Percentiles rank a stretch among this genome's conserved stretches.
phyloP scores from a whole-genome alignment of 2,888 invertebrate genomes.

The Dasysyrphus albostriatus region DNA sequence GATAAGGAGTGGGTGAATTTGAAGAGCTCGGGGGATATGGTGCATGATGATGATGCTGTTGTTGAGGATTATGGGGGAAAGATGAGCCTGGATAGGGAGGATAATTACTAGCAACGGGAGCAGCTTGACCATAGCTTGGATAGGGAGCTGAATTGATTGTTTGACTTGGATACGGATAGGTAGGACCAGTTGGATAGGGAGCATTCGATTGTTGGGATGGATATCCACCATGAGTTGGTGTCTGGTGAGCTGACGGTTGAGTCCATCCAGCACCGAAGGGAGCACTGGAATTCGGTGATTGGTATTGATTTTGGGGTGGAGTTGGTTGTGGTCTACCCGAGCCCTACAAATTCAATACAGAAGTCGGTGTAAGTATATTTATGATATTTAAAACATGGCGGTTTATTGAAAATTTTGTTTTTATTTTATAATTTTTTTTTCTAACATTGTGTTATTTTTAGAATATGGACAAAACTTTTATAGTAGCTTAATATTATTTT shows the following conservation, averaged over 20 bases:
- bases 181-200: conserved; percentile 77
- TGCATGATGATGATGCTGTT: conserved; percentile 75
- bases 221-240: conserved; percentile 63
- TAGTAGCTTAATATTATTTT: too few species aligned
- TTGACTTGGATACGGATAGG: conserved; percentile 75
- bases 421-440: background rate
- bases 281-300: conserved; percentile 74
- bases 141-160: conserved; percentile 43
- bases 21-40: conserved; percentile 74
- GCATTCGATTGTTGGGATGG: conserved; percentile 75
- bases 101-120: conserved; percentile 44
- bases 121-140: conserved; percentile 60
- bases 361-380: conserved; percentile 43
- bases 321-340: conserved; percentile 82
- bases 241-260: conserved; percentile 78
- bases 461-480: background rate
- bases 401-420: conserved; percentile 5
- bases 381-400: background rate
- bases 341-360: conserved; percentile 82
- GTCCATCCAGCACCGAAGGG: conserved; percentile 83
- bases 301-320: conserved; percentile 77
- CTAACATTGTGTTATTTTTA: conserved; percentile 60
- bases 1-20: conserved; percentile 69
- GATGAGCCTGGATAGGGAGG: conserved; percentile 67
- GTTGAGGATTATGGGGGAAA: conserved; percentile 74